phyloP scores from a whole-genome alignment of 2,888 invertebrate species.

The Pristionchus entomophagus region DNA sequence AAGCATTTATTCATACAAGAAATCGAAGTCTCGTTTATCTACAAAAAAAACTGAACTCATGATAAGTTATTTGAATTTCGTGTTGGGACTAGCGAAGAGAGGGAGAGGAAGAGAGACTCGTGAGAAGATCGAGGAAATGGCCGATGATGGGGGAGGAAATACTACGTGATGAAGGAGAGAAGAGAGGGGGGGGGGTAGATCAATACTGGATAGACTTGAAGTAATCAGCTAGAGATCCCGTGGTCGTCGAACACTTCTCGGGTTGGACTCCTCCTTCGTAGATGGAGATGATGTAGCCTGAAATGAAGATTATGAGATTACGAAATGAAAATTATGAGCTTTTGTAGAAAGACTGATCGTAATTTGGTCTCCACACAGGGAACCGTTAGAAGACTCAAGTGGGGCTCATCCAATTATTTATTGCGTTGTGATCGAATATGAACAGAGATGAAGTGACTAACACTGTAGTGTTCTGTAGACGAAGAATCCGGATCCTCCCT shows the following conservation, averaged over 20 bases:
- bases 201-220: slow-evolving; percentile 73
- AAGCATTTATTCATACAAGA: neutral
- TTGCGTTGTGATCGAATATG: neutral
- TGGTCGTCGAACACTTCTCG: slow-evolving; percentile 73
- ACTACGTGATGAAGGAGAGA: neutral
- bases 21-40: neutral
- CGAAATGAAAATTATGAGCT: neutral
- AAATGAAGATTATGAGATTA: slow-evolving; percentile 41
- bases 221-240: slow-evolving; percentile 75
- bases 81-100: slow-evolving; percentile 21
- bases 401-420: neutral
- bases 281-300: slow-evolving; percentile 74
- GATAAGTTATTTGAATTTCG: slow-evolving; percentile 38
- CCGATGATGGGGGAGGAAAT: neutral
- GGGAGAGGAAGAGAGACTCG: too few species aligned
- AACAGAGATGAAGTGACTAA: slow-evolving; percentile 47
- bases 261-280: slow-evolving; percentile 75
- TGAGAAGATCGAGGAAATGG: neutral
- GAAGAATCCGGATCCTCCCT: slow-evolving; percentile 74
- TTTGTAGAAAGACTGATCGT: too few species aligned
- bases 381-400: too few species aligned
- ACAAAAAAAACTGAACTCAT: neutral
- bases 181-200: slow-evolving; percentile 36
- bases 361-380: too few species aligned
- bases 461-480: slow-evolving; percentile 74